phyloP scores from a whole-genome alignment of 2,113 vertebrate species.

The Nettapus auritus region DNA sequence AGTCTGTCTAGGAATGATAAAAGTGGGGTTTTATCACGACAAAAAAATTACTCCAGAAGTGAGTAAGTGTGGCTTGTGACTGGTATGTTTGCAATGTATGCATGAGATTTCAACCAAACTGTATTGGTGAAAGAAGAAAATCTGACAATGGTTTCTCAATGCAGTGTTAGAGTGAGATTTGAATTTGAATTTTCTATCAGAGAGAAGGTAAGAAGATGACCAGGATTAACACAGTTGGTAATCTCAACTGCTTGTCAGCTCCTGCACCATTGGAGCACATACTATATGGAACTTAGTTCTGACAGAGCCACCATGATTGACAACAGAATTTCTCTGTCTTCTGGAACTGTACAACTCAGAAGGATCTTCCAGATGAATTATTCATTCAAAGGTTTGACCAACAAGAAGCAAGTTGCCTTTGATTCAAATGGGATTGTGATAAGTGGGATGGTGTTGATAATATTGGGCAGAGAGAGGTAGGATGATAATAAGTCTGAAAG shows the following conservation, averaged over 20 bases:
- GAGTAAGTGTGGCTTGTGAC: neutral
- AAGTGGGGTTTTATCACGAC: neutral
- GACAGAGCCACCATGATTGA: constrained; percentile 63
- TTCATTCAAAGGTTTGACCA: constrained; percentile 71
- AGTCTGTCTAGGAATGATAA: neutral
- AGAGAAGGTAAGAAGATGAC: constrained; percentile 59
- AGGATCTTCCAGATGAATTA: constrained; percentile 74
- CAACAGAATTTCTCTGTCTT: constrained; percentile 71
- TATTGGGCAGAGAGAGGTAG: no score
- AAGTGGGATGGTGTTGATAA: no score
- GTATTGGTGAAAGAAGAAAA: neutral
- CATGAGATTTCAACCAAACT: constrained; percentile 27
- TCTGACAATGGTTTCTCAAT: constrained; percentile 18
- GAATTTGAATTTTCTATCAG: constrained; percentile 69
- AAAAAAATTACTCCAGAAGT: neutral
- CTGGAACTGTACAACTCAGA: constrained; percentile 67
- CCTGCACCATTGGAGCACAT: constrained; percentile 18
- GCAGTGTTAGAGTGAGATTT: constrained; percentile 20
- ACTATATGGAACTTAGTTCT: constrained; percentile 39
- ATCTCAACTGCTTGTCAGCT: constrained; percentile 57
- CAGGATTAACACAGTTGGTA: constrained; percentile 66
- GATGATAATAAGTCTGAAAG: no score
- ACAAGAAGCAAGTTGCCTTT: no score
- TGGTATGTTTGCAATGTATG: neutral
- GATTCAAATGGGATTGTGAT: no score